Base-by-base conservation (phyloP, 2,797 vertebrate species). In the Sebastes minor region DNA sequence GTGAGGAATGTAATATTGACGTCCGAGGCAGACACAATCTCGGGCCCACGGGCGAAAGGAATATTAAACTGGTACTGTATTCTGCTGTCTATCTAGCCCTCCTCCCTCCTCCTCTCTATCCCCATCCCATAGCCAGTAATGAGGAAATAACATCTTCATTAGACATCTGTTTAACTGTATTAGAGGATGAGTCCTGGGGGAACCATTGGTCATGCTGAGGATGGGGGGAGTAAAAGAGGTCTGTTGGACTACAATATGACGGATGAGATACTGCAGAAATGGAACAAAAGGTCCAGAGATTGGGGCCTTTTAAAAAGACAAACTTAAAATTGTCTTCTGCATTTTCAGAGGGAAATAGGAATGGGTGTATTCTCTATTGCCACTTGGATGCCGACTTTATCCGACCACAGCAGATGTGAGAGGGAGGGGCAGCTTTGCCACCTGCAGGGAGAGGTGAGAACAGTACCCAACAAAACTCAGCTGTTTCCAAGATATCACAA, bases 131-230 rank as follows among this genome's bases (percentile, higher is more conserved):
- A 95, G 93, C 89, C 93, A 91, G 93, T 96, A 96, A 96, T 96
- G 95, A 96, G 95, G 94, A 95, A 96, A 96, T 95, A 95, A 95
- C 93, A 94, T 96, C 94, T 96, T 96, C 95, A 96, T 96, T 96
- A 96, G 95, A 96, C 92, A 96, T 96, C 95, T 96, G 94, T 96
- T 96, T 96, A 96, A 95, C 90, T 94, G 93, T 93, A 96, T 96
- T 96, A 96, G 88, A 92, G 87, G 92, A 94, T 86, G 84, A 88
- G 93, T 95, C 94, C 95, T 94, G 92, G 89, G 94, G 95, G 94
- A 90, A 94, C 82, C 91, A 95, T 96, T 96, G 95, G 95, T 95
- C 94, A 96, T 95, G 94, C 94, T 91, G 91, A 80, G 80, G 87
- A 89, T 89, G 85, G 79, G 86, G 85, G 80, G 82, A 72, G 90